These are phyloP conservation scores for Drosophila cyrtoloma DNA, from an alignment of 2,888 invertebrate species.

Conservation along the genomic window DNA sequence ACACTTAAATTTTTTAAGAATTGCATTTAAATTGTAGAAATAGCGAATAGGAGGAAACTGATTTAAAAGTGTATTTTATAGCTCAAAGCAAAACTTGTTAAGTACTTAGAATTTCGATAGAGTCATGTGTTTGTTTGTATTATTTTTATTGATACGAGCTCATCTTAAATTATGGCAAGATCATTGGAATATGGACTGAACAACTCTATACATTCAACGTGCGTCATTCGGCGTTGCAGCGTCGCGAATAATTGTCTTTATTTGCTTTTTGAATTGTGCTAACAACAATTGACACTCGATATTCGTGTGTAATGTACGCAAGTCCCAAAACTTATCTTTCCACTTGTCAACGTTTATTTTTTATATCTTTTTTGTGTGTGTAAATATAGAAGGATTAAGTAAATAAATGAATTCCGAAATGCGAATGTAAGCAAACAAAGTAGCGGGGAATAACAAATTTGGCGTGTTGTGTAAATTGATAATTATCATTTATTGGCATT, in stretches of 20 bases:
- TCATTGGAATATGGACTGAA: slow-evolving; percentile 24
- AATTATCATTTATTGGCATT: slow-evolving; percentile 52
- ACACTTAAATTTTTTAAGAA: not conserved
- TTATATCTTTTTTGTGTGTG: not conserved
- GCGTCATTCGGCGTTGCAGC: slow-evolving; percentile 41
- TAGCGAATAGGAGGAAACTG: not conserved
- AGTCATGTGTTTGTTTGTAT: not conserved
- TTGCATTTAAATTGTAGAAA: not conserved
- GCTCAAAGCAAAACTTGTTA: not conserved
- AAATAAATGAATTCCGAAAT: slow-evolving; percentile 39
- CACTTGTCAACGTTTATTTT: not conserved
- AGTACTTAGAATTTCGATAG: not conserved
- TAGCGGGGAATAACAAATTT: slow-evolving; percentile 13
- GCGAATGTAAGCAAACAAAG: slow-evolving; percentile 17
- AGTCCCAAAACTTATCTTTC: slow-evolving; percentile 6
- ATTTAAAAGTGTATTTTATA: not conserved
- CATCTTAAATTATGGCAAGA: slow-evolving; percentile 20
- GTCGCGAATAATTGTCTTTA: slow-evolving; percentile 32
- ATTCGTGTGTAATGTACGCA: slow-evolving; percentile 1
- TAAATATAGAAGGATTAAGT: slow-evolving; percentile 37
- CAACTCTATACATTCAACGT: slow-evolving; percentile 1
- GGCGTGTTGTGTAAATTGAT: slow-evolving; percentile 60
- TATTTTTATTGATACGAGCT: not conserved
- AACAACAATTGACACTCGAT: slow-evolving; percentile 38
- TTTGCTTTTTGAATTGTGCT: slow-evolving; percentile 30